Base-by-base conservation (phyloP, 2,888 invertebrate species). In the Pyrrhosoma nymphula region DNA sequence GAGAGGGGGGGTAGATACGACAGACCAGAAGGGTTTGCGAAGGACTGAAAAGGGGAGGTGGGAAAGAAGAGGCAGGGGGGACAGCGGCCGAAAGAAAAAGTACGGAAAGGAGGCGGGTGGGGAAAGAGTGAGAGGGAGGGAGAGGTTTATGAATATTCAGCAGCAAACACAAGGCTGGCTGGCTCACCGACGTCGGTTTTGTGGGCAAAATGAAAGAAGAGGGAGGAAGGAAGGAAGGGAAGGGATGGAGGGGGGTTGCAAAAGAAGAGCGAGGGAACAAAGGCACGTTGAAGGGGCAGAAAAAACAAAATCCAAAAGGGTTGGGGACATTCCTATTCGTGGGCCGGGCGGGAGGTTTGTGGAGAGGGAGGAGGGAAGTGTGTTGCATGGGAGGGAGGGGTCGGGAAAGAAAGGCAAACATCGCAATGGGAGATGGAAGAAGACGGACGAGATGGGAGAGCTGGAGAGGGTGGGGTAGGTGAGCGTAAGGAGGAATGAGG, bases 141-240 rank as follows among this genome's bases (percentile, higher is more conserved):
- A 35, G 82, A 69, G 93, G 93, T 93, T 93, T 93, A 93, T 93
- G 93, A 93, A 93, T 93, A 93, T 93, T 93, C 93, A 93, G 93
- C 93, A 93, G 93, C 93, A 93, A 93, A 93, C 93, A 93, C 93
- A 93, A 75, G 93, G 69, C 93, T 39, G 93, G 69, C 93, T 39
- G 91, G 91, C 39, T 91, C 93, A 93, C 93, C 93, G 69, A 60
- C 93, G 93, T 93, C 93, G 93, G 93, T 93, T 93, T 93, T 93
- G 93, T 69, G 93, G 93, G 93, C 47, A 75, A 93, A 93, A 93
- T 93, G 93, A 93, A 69, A 93, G 63, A 93, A 63, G 60, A 63
- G 63, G 91, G 56, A 55, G 20, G 55, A 18, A n/a, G 55, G 8
- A 1, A 26, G 56, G 56, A 26, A 10, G 8, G n/a, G 35, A 20